Evolutionary conservation across 2,888 invertebrate genomes (phyloP), one percentile per base, ranked within the genome.

Genomic region (Pseudoips prasinana): DNA sequence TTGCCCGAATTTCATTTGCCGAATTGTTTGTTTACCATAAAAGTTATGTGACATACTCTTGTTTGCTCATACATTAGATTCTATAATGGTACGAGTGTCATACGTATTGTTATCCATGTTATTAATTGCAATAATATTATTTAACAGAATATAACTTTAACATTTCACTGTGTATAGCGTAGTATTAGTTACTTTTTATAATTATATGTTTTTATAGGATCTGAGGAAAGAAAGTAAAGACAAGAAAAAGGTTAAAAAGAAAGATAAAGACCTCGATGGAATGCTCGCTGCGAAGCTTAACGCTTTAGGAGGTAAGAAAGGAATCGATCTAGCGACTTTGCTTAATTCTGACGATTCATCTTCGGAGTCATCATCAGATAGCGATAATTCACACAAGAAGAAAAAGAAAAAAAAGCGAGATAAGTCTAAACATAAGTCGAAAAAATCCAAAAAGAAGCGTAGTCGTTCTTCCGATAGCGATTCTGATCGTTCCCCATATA

Each of bases 251-350:
- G 53, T 58, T 22, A 75, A 76, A 48, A 81, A 80, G 41, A 87
- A 84, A 46, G 79, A 77, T 33, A 82, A 82, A 36, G 90, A 92
- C 58, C 78, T 95, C 8, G 94, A 95, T 70, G 89, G 91, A 44
- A 89, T 93, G 55, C 80, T 96, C 32, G 92, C 93, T 51, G 91
- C 91, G 45, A 94, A 94, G 66, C 91, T 93, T 39, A 93, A 91
- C 65, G 91, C 93, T 44, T 75, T 95, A 65, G 89, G 89, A 43
- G 90, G 76, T 23, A 66, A 76, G 11, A 80, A 80, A 39, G 61
- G 65, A 26, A 53, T 86, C 24, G 68, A 85, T 52, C 48, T 88
- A 38, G 77, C 73, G 25, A 71, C 76, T 35, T 65, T 88, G 38
- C 61, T 88, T 1, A 77, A 74, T 18, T 78, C 80, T 25, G 78